These are phyloP conservation scores for Melanostoma mellinum DNA, from an alignment of 2,888 invertebrate genomes.

Conservation along the genomic window DNA sequence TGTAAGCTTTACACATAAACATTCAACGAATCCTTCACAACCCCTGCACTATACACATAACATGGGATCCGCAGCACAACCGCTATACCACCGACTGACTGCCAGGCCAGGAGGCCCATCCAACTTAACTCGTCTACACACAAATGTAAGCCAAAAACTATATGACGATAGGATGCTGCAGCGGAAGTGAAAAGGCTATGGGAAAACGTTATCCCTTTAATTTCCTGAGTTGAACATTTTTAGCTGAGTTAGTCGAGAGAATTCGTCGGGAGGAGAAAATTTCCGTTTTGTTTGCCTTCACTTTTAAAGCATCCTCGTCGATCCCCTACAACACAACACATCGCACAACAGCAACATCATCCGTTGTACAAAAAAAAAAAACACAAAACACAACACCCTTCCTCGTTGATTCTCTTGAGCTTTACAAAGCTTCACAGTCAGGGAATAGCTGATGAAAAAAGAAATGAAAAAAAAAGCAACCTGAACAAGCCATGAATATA, in stretches of 20 bases:
- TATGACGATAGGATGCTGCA: slow-evolving; percentile 60
- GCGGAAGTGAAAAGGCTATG: slow-evolving; percentile 67
- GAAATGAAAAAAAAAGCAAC: slow-evolving; percentile 34
- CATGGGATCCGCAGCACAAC: slow-evolving; percentile 4
- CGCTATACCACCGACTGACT: slow-evolving; percentile 8
- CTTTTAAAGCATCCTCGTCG: slow-evolving; percentile 56
- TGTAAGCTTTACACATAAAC: slow-evolving; percentile 72
- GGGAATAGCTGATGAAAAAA: slow-evolving; percentile 37
- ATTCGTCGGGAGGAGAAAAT: slow-evolving; percentile 31
- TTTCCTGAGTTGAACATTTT: slow-evolving; percentile 59
- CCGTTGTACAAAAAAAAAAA: slow-evolving; percentile 15
- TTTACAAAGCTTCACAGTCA: slow-evolving; percentile 66
- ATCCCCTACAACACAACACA: slow-evolving; percentile 41
- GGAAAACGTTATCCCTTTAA: slow-evolving; percentile 71
- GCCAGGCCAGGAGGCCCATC: slow-evolving; percentile 11
- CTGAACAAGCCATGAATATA: slow-evolving; percentile 60
- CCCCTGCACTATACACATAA: slow-evolving; percentile 13
- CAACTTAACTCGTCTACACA: slow-evolving; percentile 35
- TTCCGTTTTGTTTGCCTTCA: slow-evolving; percentile 65
- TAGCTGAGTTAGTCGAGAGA: slow-evolving; percentile 27
- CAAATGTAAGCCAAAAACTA: slow-evolving; percentile 68
- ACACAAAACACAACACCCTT: slow-evolving; percentile 47
- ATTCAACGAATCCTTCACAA: slow-evolving; percentile 50
- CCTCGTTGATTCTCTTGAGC: slow-evolving; percentile 69
- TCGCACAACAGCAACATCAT: slow-evolving; percentile 60